phyloP scores from a whole-genome alignment of 2,113 vertebrate species.

The Zosterops lateralis region DNA sequence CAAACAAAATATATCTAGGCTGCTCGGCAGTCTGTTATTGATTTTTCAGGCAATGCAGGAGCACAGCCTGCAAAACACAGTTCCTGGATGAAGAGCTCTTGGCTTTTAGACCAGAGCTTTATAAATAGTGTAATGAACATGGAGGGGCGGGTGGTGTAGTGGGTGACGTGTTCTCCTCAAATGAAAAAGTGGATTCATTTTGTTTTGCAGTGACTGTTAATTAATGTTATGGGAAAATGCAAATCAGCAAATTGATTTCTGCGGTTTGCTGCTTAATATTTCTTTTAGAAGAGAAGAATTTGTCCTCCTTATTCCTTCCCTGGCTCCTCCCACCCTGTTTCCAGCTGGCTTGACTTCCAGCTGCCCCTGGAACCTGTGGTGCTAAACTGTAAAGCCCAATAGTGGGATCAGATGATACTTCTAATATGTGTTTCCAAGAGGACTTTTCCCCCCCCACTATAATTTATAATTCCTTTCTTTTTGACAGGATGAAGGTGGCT shows the following conservation, averaged over 20 bases:
- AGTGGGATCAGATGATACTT: neutral
- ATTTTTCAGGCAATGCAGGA: neutral
- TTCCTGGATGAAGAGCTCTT: neutral
- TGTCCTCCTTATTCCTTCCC: accelerated
- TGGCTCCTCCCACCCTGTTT: neutral
- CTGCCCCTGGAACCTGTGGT: neutral
- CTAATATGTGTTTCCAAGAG: accelerated
- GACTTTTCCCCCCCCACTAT: accelerated
- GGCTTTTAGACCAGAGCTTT: neutral
- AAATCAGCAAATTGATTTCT: neutral
- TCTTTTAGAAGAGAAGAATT: neutral
- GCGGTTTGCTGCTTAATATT: neutral
- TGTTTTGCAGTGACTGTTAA: neutral
- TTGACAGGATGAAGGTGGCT: constrained; percentile 51
- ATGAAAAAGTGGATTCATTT: neutral
- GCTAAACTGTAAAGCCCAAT: neutral
- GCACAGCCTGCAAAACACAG: neutral
- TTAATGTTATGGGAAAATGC: neutral
- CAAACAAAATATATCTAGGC: neutral
- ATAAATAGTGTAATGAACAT: neutral
- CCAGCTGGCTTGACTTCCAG: neutral
- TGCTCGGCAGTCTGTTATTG: neutral
- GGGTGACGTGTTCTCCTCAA: neutral
- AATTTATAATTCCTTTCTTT: neutral
- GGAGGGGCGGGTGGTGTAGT: neutral